Evolutionary conservation across 2,113 vertebrate genomes (phyloP).

Genomic region (Arothron firmamentum): DNA sequence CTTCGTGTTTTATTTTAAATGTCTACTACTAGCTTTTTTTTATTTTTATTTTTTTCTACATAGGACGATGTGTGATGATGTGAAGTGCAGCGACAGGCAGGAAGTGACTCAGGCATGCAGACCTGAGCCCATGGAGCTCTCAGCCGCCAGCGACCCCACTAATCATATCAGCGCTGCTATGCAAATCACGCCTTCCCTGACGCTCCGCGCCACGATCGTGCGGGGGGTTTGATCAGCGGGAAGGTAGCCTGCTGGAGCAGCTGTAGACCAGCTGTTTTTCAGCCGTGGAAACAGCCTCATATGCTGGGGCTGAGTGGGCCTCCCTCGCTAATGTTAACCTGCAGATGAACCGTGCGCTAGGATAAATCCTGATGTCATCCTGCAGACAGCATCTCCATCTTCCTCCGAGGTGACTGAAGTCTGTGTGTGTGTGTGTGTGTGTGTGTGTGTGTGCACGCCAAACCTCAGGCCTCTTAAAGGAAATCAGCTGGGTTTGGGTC

Average conservation of each 20-base stretch:
- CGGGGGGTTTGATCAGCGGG: background rate
- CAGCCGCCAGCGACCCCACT: conserved; percentile 44
- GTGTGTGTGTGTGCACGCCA: background rate
- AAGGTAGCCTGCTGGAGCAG: conserved; percentile 6
- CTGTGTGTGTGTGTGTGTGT: conserved; percentile 40
- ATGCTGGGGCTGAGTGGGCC: conserved; percentile 4
- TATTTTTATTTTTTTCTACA: background rate
- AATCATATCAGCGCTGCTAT: conserved; percentile 49
- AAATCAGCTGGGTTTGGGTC: conserved; percentile 16
- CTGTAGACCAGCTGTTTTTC: conserved; percentile 9
- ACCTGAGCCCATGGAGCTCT: conserved; percentile 14
- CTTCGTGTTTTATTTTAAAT: background rate
- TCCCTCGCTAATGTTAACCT: conserved; percentile 20
- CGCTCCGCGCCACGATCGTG: conserved; percentile 18
- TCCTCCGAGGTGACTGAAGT: conserved; percentile 21
- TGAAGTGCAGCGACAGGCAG: conserved; percentile 11
- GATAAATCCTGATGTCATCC: conserved; percentile 33
- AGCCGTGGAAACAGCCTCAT: conserved; percentile 6
- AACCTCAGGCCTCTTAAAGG: conserved; percentile 5
- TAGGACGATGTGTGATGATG: background rate
- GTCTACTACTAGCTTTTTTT: background rate
- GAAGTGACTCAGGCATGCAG: background rate
- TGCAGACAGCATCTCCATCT: conserved; percentile 9
- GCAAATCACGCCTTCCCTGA: conserved; percentile 41
- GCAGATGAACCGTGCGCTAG: conserved; percentile 26